phyloP scores from a whole-genome alignment of 2,113 vertebrate species.

The Actenoides lindsayi region DNA sequence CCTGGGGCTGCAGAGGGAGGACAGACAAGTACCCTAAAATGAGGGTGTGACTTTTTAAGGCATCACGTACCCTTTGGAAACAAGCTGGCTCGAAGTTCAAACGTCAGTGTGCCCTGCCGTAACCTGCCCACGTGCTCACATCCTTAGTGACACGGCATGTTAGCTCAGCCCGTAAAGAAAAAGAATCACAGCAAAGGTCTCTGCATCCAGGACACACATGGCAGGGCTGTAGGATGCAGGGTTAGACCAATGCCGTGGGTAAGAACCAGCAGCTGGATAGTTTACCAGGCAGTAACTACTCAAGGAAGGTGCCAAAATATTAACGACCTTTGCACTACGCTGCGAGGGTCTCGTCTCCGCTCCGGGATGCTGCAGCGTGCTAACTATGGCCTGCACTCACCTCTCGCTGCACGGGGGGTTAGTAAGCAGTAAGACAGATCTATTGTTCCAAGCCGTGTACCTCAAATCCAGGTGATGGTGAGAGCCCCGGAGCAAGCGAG shows the following conservation, averaged over 20 bases:
- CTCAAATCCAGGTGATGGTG: background rate
- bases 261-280: background rate
- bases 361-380: fast-evolving
- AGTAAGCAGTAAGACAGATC: background rate
- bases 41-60: background rate
- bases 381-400: background rate
- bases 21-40: background rate
- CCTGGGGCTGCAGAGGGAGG: background rate
- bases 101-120: background rate
- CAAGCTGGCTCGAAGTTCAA: background rate
- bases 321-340: background rate
- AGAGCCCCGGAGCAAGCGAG: background rate
- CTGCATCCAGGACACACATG: background rate
- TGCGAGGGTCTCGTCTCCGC: fast-evolving
- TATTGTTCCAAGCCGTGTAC: background rate
- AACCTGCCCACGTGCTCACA: background rate
- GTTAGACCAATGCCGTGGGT: background rate
- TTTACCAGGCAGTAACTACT: background rate
- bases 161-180: background rate
- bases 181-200: background rate
- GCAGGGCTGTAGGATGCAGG: background rate
- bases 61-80: background rate
- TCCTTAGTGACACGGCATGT: background rate
- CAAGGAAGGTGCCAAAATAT: background rate
- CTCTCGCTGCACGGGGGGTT: background rate